These are phyloP conservation scores for Lasioglossum baleicum DNA, from an alignment of 1,140 invertebrate genomes.

Conservation along the genomic window DNA sequence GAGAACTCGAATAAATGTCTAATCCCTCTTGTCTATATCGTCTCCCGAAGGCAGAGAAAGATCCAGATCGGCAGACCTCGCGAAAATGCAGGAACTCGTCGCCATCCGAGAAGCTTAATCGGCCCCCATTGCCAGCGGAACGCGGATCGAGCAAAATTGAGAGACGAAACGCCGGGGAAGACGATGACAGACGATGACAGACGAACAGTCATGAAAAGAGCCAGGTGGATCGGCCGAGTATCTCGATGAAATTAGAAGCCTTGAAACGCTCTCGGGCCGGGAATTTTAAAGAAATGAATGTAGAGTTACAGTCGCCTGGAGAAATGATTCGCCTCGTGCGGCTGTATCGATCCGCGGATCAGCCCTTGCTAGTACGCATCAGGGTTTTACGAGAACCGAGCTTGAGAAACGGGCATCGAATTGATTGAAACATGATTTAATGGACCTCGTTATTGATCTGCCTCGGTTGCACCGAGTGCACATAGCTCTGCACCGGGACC, in stretches of 20 bases:
- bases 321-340: conserved; percentile 1
- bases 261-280: not conserved
- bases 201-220: too few relatives aligned
- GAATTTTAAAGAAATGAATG: too few relatives aligned
- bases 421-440: conserved; percentile 14
- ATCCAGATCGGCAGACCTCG: too few relatives aligned
- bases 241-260: not conserved
- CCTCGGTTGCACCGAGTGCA: not conserved
- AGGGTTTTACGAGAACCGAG: not conserved
- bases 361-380: not conserved
- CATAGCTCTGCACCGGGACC: too few relatives aligned
- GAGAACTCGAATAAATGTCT: not conserved
- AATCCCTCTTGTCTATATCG: not conserved
- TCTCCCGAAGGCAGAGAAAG: not conserved
- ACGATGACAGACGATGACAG: not conserved
- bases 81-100: too few relatives aligned
- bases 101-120: too few relatives aligned
- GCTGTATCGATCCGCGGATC: not conserved
- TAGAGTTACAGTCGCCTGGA: too few relatives aligned
- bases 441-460: not conserved
- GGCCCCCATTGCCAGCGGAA: too few relatives aligned
- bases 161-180: not conserved
- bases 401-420: too few relatives aligned
- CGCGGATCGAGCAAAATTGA: not conserved
- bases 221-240: not conserved